Conservation (phyloP, 2,888 invertebrate species). For the Listrodromus nycthemerus region DNA sequence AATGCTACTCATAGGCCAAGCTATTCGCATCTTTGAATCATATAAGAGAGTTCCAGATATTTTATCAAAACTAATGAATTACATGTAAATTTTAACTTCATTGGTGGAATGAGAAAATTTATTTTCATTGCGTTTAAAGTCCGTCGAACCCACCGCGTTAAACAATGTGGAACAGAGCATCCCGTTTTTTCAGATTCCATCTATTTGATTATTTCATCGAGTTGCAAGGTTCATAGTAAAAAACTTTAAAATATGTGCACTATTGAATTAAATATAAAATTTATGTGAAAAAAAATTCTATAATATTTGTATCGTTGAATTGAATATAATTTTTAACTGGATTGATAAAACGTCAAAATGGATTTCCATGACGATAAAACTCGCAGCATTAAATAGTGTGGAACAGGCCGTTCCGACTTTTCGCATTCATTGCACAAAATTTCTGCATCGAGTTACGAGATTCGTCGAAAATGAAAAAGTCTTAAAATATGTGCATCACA, state of each 20-base stretch:
- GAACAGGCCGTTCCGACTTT: too few species aligned
- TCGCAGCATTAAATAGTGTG: too few species aligned
- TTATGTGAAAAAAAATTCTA: background rate
- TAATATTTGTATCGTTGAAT: background rate
- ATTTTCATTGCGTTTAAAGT: conserved; percentile 8
- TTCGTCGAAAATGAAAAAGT: background rate
- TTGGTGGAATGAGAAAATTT: conserved; percentile 6
- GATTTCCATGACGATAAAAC: background rate
- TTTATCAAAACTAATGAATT: conserved; percentile 1
- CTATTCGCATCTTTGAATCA: conserved; percentile 19
- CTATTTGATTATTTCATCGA: background rate
- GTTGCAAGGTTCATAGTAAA: background rate
- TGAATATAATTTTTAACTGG: background rate
- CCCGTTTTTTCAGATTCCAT: background rate
- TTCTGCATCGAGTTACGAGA: too few species aligned
- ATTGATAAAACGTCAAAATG: background rate
- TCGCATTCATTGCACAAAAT: too few species aligned
- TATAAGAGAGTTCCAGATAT: background rate
- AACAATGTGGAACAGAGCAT: background rate
- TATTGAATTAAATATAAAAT: background rate
- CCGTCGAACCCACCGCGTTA: background rate
- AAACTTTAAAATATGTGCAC: background rate
- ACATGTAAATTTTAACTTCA: background rate
- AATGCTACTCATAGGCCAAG: conserved; percentile 22
- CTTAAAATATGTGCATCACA: conserved; percentile 23